A percentile compares a stretch with the other conserved stretches of the same genome.
Conservation (phyloP, 1,140 invertebrate species). For the Oedothorax gibbosus region DNA sequence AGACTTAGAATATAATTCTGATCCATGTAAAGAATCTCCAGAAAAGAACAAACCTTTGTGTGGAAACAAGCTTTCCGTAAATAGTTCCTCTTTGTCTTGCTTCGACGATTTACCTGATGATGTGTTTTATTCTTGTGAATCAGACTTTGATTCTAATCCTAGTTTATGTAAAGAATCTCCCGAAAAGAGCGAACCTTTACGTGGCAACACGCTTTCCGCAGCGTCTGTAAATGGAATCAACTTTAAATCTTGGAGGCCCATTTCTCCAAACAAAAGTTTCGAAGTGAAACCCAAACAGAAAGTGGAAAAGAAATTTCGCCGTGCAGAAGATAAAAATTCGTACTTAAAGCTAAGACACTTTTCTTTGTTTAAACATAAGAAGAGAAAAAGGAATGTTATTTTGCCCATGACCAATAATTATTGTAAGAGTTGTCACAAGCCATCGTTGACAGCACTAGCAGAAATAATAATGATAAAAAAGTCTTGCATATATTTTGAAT, state of each 20-base stretch:
- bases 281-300: neutral
- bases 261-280: neutral
- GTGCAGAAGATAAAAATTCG: neutral
- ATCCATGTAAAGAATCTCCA: neutral
- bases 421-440: neutral
- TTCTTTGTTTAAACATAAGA: constrained; percentile 11
- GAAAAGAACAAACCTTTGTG: neutral
- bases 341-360: neutral
- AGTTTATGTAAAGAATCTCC: neutral
- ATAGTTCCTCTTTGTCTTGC: neutral
- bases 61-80: neutral
- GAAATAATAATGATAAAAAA: neutral
- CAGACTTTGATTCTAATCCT: neutral
- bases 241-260: neutral
- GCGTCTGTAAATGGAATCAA: neutral
- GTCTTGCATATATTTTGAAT: neutral
- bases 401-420: neutral
- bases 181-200: neutral
- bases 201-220: neutral
- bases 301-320: neutral
- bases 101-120: neutral
- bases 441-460: neutral
- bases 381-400: neutral
- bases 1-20: neutral
- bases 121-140: constrained; percentile 22